Percentiles rank a stretch among this genome's conserved stretches.
phyloP scores from a whole-genome alignment of 2,888 invertebrate genomes.

The Mesochorus sp. region DNA sequence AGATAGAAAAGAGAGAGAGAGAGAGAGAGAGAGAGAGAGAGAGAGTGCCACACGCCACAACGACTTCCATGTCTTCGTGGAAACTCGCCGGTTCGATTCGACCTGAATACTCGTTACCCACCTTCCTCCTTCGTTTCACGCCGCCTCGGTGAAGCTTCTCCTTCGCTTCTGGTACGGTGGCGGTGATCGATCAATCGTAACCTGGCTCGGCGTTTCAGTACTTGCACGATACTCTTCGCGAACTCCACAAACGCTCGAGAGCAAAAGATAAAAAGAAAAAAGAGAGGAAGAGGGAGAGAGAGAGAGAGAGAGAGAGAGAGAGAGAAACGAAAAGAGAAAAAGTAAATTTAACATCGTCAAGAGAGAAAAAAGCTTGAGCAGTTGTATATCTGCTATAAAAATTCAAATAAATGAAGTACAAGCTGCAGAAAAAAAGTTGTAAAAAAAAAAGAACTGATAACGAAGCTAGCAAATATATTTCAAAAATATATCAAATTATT shows the following conservation, averaged over 20 bases:
- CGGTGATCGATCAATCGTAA: conserved; percentile 61
- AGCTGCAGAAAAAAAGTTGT: neutral
- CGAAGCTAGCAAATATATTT: conserved; percentile 7
- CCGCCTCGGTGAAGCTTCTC: conserved; percentile 30
- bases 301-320: neutral
- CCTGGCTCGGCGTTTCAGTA: conserved; percentile 51
- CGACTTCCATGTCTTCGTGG: conserved; percentile 50
- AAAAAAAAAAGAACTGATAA: neutral
- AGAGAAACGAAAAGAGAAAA: no score
- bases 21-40: neutral
- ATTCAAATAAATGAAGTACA: conserved; percentile 11
- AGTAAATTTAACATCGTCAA: conserved; percentile 31
- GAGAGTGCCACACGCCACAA: conserved; percentile 15
- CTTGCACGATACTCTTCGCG: conserved; percentile 47
- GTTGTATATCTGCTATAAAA: neutral
- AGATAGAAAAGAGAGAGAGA: neutral
- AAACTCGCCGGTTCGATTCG: conserved; percentile 59
- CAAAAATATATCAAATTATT: conserved; percentile 1
- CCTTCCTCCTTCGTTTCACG: conserved; percentile 40
- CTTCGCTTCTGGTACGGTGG: conserved; percentile 25
- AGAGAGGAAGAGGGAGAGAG: neutral
- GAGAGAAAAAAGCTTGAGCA: neutral
- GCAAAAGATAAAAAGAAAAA: neutral
- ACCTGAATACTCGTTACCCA: conserved; percentile 63
- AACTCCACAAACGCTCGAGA: conserved; percentile 32